Conservation (phyloP, 2,888 invertebrate genomes). For the Orgyia antiqua region DNA sequence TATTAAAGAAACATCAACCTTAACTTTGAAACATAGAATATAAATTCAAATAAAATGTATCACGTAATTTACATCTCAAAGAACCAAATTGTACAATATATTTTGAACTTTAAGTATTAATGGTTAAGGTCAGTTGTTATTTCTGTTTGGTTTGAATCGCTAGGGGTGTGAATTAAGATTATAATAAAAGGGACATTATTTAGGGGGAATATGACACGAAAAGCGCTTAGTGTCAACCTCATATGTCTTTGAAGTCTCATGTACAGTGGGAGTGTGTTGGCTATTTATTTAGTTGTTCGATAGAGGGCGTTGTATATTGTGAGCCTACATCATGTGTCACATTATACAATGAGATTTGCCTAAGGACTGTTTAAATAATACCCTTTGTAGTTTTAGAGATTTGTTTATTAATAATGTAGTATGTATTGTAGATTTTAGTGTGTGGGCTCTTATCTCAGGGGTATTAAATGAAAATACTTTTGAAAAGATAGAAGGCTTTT, state of each 20-base stretch:
- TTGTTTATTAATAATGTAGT: conserved; percentile 5
- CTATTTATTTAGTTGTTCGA: conserved; percentile 47
- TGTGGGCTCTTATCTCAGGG: too few species aligned
- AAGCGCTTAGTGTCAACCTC: conserved; percentile 71
- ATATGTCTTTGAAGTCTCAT: conserved; percentile 63
- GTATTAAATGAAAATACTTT: too few species aligned
- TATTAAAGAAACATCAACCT: conserved; percentile 24
- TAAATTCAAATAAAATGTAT: conserved; percentile 23
- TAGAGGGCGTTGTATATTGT: conserved; percentile 30
- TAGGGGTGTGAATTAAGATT: conserved; percentile 74
- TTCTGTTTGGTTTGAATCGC: conserved; percentile 26
- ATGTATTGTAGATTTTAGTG: too few species aligned
- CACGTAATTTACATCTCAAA: conserved; percentile 57
- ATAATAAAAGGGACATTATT: conserved; percentile 58
- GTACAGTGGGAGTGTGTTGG: conserved; percentile 32
- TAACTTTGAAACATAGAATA: conserved; percentile 18
- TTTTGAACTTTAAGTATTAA: conserved; percentile 17
- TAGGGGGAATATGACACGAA: conserved; percentile 57
- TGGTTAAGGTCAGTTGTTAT: conserved; percentile 24
- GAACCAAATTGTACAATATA: conserved; percentile 17
- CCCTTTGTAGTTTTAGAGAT: conserved; percentile 16
- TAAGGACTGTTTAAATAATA: conserved; percentile 14
- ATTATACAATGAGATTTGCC: conserved; percentile 15
- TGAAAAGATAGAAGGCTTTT: too few species aligned
- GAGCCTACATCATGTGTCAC: conserved; percentile 11